A percentile compares a stretch with the other conserved stretches of the same genome.
phyloP scores from a whole-genome alignment of 2,113 vertebrate genomes.

The human (Homo sapiens) region DNA sequence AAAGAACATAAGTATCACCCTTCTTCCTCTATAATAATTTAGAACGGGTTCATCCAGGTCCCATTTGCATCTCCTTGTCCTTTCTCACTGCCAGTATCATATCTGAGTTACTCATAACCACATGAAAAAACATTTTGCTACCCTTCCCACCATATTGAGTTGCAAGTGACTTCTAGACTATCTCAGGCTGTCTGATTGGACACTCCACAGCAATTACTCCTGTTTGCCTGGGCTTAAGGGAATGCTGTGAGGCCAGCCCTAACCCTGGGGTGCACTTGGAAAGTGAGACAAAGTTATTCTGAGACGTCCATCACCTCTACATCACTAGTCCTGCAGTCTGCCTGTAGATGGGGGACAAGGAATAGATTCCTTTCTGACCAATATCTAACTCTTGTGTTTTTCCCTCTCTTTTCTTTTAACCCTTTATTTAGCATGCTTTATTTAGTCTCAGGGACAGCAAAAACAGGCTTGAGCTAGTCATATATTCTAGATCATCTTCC shows the following conservation, averaged over 20 bases:
- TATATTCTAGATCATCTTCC: neutral
- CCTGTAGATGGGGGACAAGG: neutral
- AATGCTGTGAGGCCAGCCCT: neutral
- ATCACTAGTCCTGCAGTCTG: neutral
- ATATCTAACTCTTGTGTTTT: neutral
- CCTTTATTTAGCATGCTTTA: neutral
- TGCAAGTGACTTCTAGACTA: neutral
- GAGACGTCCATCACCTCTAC: neutral
- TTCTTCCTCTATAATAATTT: neutral
- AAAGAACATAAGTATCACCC: neutral
- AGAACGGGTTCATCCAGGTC: neutral
- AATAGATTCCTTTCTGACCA: neutral
- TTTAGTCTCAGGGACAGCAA: neutral
- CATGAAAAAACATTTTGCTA: fast-evolving
- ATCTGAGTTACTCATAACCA: neutral
- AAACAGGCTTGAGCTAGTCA: neutral
- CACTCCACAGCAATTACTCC: neutral
- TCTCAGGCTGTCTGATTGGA: neutral
- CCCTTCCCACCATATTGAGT: neutral
- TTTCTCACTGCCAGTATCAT: neutral
- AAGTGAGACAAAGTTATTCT: neutral
- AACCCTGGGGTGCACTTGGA: neutral
- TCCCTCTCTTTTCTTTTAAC: neutral
- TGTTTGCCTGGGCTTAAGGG: neutral
- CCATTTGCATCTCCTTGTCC: neutral